phyloP scores from a whole-genome alignment of 2,797 vertebrate species.

The Nyctibius grandis region DNA sequence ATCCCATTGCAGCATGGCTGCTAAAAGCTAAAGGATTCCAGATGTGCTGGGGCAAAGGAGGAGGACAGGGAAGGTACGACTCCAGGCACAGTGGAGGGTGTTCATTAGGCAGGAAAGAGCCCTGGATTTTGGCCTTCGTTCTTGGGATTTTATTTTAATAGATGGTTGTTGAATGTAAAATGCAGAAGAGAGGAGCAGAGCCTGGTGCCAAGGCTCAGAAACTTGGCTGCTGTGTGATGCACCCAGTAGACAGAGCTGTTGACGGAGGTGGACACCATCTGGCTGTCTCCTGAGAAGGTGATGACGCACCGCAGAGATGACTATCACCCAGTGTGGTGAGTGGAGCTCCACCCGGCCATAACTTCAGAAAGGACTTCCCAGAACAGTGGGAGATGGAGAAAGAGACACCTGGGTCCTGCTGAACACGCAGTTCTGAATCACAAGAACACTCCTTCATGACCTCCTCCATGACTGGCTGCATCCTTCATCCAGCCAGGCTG shows the following conservation, averaged over 20 bases:
- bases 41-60: not conserved
- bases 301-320: not conserved
- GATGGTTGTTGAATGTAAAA: not conserved
- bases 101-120: not conserved
- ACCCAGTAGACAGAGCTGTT: not conserved
- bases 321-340: not conserved
- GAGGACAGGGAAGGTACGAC: not conserved
- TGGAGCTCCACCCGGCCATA: not conserved
- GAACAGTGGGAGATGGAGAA: not conserved
- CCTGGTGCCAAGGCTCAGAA: rapidly evolving
- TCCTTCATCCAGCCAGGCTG: not conserved
- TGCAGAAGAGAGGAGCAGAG: not conserved
- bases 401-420: not conserved
- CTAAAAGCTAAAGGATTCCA: not conserved
- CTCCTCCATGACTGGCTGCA: not conserved
- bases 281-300: not conserved
- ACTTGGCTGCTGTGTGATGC: not conserved
- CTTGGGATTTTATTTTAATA: not conserved
- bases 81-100: not conserved
- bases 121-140: not conserved
- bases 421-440: rapidly evolving
- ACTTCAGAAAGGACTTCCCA: not conserved
- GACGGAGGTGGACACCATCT: not conserved
- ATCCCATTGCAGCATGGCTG: not conserved
- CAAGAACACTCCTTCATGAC: rapidly evolving